Base-by-base conservation (phyloP, 2,113 vertebrate species). In the Clarias macrocephalus region DNA sequence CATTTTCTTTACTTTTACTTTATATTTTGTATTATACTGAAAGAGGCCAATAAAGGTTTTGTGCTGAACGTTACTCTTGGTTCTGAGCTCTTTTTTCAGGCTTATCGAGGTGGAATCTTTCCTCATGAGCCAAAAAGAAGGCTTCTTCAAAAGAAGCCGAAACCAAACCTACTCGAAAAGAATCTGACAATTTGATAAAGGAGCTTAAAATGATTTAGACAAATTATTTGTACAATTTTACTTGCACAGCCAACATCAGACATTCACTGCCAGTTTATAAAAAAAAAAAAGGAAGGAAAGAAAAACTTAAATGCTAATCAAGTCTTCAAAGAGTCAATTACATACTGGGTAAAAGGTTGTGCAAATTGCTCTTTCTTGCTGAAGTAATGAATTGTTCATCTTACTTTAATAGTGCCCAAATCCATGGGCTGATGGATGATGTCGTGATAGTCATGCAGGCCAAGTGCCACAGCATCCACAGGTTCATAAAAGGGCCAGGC, bases 401-500 rank as follows among this genome's bases (percentile, higher is more conserved):
- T 91, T 95, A 99, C 98, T 95, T 93, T 97, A 88, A 99, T 95
- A 77, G 93, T 95, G 90, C 93, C 89, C 80, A 99, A 93, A 90
- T 98, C 96, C 94, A 96, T 97, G 6, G 97, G 97, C 77, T 91
- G 93, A 89, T 95, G 96, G 79, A 96, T 92, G 77, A 95, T 90
- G n/a, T 94, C 92, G 89, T 95, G 93, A 89, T 96, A 97, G 88
- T 95, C 95, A 62, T 93, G 93, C 42, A 95, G 89, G 1, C 95
- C 94, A 76, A 95, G 92, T 68, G 93, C 92, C 70, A 92, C 91
- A 0, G 86, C 88, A 72, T 96, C 96, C 30, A 93, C 93, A 3
- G 97, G 94, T 19, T 94, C 94, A 65, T 97, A 96, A 92, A 98
- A 98, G 28, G 97, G 97, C 97, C 97, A 97, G 0, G 96, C 96